Base-by-base conservation (phyloP, 2,797 vertebrate species). In the Spheniscus humboldti region DNA sequence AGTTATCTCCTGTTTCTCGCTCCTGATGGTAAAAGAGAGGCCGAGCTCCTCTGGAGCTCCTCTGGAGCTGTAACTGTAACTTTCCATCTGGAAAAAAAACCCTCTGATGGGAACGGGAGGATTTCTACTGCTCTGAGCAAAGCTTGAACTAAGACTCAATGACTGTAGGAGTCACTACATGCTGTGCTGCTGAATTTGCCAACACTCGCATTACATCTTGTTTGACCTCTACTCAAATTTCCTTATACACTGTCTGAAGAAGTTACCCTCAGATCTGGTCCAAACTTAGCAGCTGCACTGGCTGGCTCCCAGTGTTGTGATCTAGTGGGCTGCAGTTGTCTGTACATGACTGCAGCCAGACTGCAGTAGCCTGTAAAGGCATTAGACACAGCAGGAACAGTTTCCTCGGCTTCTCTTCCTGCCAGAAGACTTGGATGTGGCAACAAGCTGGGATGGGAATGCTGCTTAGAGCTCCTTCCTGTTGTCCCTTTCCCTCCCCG, bases 191-290 rank as follows among this genome's bases (percentile, higher is more conserved):
- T 88, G 73, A 81, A 87, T 90, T 93, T 16, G 52, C 88, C 77
- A 92, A 52, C 63, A 53, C 35, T 91, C 1, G 0, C 47, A 45
- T 76, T 92, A 47, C 56, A 27, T 56, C 30, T 80, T 84, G 56
- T 95, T 96, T 97, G 88, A 93, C 93, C 72, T 93, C 64, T 74
- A 14, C 71, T 87, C 81, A 89, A 62, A 77, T 91, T 92, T 93
- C 57, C 74, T 79, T 80, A 27, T 27, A 33, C 8, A 4, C 23
- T 69, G n/a, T 53, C 78, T 94, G 86, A 93, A 93, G 90, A 92
- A 92, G 88, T 86, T 83, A 80, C 84, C 25, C 56, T 90, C 64
- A 86, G 64, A 71, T 64, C 17, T 60, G 27, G 56, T 80, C 92
- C 95, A 92, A 87, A 77, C 39, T 37, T 43, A 94, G 68, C 94